Evolutionary conservation across 1,140 invertebrate species (phyloP).

Genomic region (Psix sp.): DNA sequence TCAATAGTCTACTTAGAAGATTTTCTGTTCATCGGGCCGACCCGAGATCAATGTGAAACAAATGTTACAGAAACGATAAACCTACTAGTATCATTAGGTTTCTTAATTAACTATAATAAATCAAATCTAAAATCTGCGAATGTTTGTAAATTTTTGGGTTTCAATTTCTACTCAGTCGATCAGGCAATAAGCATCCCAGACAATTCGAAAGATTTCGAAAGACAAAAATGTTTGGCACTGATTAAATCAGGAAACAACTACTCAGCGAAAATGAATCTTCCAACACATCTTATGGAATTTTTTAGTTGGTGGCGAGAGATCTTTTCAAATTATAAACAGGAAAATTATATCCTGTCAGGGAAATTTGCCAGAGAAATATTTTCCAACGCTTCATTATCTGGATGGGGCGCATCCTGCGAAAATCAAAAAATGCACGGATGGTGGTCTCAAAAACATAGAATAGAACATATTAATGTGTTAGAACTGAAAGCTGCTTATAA

Average conservation of each 20-base stretch:
- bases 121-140: background rate
- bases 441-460: slow-evolving; percentile 6
- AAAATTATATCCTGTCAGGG: slow-evolving; percentile 3
- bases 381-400: slow-evolving; percentile 2
- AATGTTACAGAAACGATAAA: no score
- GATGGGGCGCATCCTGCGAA: background rate
- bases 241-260: slow-evolving; percentile 3
- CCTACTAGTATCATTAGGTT: slow-evolving; percentile 5
- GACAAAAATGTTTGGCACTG: no score
- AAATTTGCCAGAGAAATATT: background rate
- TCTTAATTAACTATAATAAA: slow-evolving; percentile 15
- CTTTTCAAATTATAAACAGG: background rate
- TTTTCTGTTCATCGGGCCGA: no score
- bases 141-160: slow-evolving; percentile 16
- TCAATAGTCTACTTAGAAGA: no score
- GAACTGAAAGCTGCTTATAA: slow-evolving; percentile 11
- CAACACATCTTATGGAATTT: background rate
- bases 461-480: slow-evolving; percentile 8
- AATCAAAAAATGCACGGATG: background rate
- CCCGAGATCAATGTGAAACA: no score
- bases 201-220: slow-evolving; percentile 8
- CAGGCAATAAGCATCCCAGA: slow-evolving; percentile 4
- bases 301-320: slow-evolving; percentile 26
- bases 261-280: slow-evolving; percentile 3
- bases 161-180: no score